These are phyloP conservation scores for Sigmodon hispidus DNA, from an alignment of 2,113 vertebrate species.

Conservation along the genomic window DNA sequence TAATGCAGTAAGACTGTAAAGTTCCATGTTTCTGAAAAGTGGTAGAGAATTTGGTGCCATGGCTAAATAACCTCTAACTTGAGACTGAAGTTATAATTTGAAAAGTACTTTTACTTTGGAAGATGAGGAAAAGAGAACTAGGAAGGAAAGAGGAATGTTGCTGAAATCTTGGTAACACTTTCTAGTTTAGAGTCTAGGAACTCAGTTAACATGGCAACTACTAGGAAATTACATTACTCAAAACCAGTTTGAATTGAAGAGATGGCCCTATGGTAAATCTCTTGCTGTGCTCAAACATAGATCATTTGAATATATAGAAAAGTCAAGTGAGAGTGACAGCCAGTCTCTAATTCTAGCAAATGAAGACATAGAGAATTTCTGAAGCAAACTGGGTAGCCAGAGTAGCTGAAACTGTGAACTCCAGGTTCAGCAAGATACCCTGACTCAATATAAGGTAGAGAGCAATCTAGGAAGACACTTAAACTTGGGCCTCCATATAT, in stretches of 20 bases:
- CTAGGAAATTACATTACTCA: background rate
- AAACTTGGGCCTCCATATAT: background rate
- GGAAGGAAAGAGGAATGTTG: background rate
- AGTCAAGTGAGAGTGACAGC: background rate
- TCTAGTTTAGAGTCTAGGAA: background rate
- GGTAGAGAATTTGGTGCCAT: background rate
- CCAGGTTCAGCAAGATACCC: background rate
- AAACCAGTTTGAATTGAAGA: background rate
- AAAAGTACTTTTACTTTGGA: background rate
- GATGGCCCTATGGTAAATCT: background rate
- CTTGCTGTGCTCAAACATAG: background rate
- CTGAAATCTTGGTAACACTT: background rate
- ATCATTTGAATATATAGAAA: background rate
- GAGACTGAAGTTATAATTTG: background rate
- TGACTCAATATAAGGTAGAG: background rate
- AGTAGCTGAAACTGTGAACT: background rate
- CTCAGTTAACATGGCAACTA: background rate
- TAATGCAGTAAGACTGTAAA: background rate
- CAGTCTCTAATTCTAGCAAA: background rate
- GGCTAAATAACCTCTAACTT: background rate
- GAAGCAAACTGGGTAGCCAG: background rate
- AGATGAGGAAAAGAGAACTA: background rate
- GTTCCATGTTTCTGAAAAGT: background rate
- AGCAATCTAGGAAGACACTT: background rate
- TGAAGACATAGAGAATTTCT: background rate